A percentile compares a stretch with the other conserved stretches of the same genome.
Evolutionary conservation across 2,113 vertebrate species (phyloP).

Genomic region (Dicentrarchus labrax): DNA sequence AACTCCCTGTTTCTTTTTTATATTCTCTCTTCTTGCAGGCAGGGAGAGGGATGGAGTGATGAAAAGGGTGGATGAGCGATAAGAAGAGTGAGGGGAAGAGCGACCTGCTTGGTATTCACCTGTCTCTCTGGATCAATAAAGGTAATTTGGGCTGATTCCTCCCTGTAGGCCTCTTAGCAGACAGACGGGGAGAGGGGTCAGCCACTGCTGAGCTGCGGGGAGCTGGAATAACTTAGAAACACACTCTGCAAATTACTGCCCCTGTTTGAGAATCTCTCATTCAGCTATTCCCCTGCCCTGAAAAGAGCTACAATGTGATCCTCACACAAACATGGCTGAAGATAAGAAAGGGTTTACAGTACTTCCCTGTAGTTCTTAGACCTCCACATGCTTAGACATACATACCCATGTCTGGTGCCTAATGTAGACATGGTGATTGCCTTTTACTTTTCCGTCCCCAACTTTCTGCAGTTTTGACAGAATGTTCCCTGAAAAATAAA

Average conservation of each 20-base stretch:
- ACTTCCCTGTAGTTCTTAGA: background rate
- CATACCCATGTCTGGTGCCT: background rate
- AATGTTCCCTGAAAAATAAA: background rate
- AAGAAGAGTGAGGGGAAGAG: constrained; percentile 65
- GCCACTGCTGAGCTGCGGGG: constrained; percentile 79
- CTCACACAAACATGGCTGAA: constrained; percentile 17
- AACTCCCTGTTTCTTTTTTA: constrained; percentile 30
- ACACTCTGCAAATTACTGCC: constrained; percentile 79
- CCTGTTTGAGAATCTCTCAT: constrained; percentile 75
- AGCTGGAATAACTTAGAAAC: constrained; percentile 83
- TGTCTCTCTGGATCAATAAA: constrained; percentile 85
- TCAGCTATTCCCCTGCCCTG: constrained; percentile 60
- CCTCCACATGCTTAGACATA: background rate
- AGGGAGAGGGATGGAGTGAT: constrained; percentile 50
- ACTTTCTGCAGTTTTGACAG: background rate
- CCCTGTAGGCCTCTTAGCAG: constrained; percentile 83
- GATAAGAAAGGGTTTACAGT: background rate
- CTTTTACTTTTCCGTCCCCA: background rate
- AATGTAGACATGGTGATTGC: background rate
- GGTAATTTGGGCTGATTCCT: constrained; percentile 86
- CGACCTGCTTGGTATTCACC: constrained; percentile 85
- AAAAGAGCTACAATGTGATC: constrained; percentile 34
- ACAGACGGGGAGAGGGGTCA: constrained; percentile 81
- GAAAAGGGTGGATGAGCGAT: constrained; percentile 55
- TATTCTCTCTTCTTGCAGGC: constrained; percentile 33